Conservation (phyloP, 2,888 invertebrate species). For the Campaea margaritaria region DNA sequence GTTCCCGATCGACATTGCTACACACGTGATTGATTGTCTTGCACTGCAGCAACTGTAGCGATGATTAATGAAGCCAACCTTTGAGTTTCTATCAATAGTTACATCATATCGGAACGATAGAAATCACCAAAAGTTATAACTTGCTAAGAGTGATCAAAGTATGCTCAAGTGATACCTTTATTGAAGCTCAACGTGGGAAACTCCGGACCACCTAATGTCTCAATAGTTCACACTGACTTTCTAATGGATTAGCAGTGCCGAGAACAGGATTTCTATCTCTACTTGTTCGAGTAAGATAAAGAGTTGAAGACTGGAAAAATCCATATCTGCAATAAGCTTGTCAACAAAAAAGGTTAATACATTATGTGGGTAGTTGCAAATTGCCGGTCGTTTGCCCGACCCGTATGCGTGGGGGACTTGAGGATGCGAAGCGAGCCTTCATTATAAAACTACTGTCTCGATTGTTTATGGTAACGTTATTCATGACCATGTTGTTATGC, state of each 20-base stretch:
- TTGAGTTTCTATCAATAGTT: conserved; percentile 23
- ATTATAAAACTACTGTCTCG: conserved; percentile 34
- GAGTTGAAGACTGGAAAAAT: conserved; percentile 6
- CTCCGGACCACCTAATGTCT: conserved; percentile 46
- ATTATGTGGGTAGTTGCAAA: conserved; percentile 65
- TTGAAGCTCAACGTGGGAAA: conserved; percentile 44
- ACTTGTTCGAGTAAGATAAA: conserved; percentile 2
- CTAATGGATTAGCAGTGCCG: conserved; percentile 49
- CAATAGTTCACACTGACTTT: conserved; percentile 54
- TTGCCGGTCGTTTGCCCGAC: conserved; percentile 60
- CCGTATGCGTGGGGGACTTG: conserved; percentile 61
- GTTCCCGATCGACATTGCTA: conserved; percentile 36
- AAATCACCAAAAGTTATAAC: conserved; percentile 7
- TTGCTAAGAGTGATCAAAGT: conserved; percentile 15
- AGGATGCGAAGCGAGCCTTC: conserved; percentile 35
- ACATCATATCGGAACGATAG: conserved; percentile 8
- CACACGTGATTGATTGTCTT: conserved; percentile 48
- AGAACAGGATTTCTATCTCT: conserved; percentile 32
- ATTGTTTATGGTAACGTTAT: conserved; percentile 36
- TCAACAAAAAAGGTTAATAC: conserved; percentile 36
- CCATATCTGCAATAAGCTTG: conserved; percentile 14
- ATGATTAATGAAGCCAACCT: conserved; percentile 25
- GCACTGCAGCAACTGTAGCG: conserved; percentile 12
- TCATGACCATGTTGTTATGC: conserved; percentile 30
- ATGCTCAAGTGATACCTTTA: conserved; percentile 19